Percentiles rank a stretch among this genome's conserved stretches.
Evolutionary conservation across 2,113 vertebrate genomes (phyloP).

Genomic region (Corythaixoides concolor): DNA sequence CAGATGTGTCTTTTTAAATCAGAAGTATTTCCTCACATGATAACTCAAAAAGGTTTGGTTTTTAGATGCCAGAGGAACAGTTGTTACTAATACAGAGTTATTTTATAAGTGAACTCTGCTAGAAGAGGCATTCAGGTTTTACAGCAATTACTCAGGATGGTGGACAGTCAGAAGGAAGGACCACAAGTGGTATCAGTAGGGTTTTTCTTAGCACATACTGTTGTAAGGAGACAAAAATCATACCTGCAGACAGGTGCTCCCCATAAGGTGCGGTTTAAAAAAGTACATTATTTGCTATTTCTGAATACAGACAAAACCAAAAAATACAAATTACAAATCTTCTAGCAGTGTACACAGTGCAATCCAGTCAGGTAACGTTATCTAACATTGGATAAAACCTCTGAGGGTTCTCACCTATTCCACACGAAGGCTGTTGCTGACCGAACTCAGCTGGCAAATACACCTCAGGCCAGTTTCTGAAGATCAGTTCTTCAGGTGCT

Average conservation of each 20-base stretch:
- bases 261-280: not conserved
- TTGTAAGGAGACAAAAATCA: not conserved
- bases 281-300: not conserved
- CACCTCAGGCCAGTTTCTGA: slow-evolving; percentile 2
- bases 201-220: not conserved
- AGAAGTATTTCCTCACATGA: not conserved
- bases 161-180: not conserved
- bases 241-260: not conserved
- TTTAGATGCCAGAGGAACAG: not conserved
- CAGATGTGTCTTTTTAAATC: rapidly evolving
- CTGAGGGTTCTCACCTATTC: slow-evolving; percentile 63
- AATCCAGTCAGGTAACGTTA: rapidly evolving
- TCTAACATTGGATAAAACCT: not conserved
- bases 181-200: not conserved
- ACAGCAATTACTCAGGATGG: not conserved
- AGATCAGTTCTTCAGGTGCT: slow-evolving; percentile 68
- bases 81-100: not conserved
- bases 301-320: not conserved
- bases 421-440: slow-evolving; percentile 30
- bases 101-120: not conserved
- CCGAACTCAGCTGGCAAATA: slow-evolving; percentile 15
- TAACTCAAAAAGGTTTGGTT: not conserved
- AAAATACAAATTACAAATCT: not conserved
- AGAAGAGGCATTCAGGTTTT: not conserved
- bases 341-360: not conserved